Percentiles rank a stretch among this genome's conserved stretches.
Conservation (phyloP, 2,888 invertebrate genomes). For the Xiphydria camelus region DNA sequence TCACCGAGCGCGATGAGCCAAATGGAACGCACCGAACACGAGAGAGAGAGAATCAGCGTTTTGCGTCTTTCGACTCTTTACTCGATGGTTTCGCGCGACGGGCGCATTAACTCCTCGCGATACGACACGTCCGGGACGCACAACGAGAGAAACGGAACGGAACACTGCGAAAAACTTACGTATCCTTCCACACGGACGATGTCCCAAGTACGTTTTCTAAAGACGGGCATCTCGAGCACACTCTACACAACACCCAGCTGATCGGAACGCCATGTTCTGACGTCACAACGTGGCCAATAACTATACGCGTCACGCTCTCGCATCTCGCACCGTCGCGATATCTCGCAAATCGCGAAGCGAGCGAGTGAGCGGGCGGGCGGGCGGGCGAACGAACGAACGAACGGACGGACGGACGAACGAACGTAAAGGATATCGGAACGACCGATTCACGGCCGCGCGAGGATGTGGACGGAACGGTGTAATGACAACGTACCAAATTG, state of each 20-base stretch:
- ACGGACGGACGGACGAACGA: no score
- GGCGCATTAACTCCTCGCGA: no score
- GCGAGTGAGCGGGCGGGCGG: no score
- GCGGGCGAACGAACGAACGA: no score
- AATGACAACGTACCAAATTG: no score
- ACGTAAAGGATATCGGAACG: conserved; percentile 19
- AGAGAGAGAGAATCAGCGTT: conserved; percentile 43
- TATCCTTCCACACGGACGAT: conserved; percentile 46
- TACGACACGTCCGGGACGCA: no score
- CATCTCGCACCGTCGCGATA: neutral
- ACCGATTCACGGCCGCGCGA: neutral
- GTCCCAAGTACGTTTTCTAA: conserved; percentile 46
- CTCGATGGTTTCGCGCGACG: neutral
- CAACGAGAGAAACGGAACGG: no score
- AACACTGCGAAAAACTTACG: conserved; percentile 51
- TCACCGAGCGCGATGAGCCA: conserved; percentile 22
- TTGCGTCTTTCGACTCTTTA: conserved; percentile 30
- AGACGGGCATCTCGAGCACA: conserved; percentile 54
- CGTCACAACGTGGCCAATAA: conserved; percentile 43
- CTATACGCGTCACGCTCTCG: neutral
- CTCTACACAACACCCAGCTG: conserved; percentile 58
- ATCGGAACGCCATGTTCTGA: conserved; percentile 56
- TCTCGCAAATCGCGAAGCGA: neutral
- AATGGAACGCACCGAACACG: conserved; percentile 33
- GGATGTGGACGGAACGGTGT: no score